Conservation (phyloP, 1,140 invertebrate genomes). For the Periplaneta americana region DNA sequence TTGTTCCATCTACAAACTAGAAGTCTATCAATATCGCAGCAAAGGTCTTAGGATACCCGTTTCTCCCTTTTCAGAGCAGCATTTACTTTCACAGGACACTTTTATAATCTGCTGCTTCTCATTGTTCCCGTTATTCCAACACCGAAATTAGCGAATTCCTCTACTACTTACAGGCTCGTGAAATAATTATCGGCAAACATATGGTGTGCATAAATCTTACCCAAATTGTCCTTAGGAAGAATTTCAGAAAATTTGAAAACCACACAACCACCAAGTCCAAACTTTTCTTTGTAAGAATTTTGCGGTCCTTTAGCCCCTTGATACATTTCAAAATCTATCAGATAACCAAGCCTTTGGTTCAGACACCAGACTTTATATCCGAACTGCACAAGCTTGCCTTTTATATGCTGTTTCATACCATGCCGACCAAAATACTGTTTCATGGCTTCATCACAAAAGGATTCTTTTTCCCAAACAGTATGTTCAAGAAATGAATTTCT, state of each 20-base stretch:
- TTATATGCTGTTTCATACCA: slow-evolving; percentile 23
- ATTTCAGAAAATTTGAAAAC: no score
- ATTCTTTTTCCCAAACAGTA: slow-evolving; percentile 14
- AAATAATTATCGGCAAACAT: no score
- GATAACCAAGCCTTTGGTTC: background rate
- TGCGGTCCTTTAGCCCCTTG: background rate
- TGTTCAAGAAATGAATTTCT: background rate
- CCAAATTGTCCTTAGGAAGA: no score
- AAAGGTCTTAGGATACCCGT: background rate
- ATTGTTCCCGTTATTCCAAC: no score
- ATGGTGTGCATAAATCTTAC: no score
- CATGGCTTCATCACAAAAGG: slow-evolving; percentile 27
- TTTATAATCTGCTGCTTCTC: background rate
- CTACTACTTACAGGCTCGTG: no score
- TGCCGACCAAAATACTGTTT: slow-evolving; percentile 27
- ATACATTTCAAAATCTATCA: background rate
- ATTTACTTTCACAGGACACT: background rate
- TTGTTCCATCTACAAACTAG: slow-evolving; percentile 24
- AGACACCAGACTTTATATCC: no score
- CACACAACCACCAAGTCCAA: no score
- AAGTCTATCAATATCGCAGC: background rate
- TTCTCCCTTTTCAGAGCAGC: background rate
- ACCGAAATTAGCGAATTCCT: no score
- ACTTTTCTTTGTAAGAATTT: no score
- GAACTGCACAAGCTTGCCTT: slow-evolving; percentile 24